Percentiles rank a stretch among this genome's conserved stretches.
phyloP scores from a whole-genome alignment of 1,140 invertebrate genomes.

The Ladona fulva region DNA sequence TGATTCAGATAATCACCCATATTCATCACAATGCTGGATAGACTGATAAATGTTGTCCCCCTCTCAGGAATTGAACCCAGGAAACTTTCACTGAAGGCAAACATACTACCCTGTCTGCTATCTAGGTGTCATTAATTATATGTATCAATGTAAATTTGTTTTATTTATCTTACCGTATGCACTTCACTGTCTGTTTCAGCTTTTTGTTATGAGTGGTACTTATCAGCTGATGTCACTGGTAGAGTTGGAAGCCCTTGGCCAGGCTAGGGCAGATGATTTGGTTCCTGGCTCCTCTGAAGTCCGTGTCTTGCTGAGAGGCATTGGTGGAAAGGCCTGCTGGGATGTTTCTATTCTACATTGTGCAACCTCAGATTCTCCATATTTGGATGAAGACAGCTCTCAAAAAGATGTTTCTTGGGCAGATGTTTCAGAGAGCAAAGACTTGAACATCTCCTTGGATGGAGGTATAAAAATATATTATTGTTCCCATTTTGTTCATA shows the following conservation, averaged over 20 bases:
- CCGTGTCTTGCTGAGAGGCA: conserved; percentile 76
- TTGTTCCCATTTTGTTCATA: too few species aligned
- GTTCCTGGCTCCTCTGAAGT: conserved; percentile 54
- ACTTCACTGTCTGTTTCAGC: conserved; percentile 38
- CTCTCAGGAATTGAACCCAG: too few species aligned
- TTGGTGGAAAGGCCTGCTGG: conserved; percentile 96
- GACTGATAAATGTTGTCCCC: too few species aligned
- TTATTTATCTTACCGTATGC: too few species aligned
- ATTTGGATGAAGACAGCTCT: neutral
- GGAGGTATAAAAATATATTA: neutral
- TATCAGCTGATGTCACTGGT: conserved; percentile 80
- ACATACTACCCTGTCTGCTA: too few species aligned
- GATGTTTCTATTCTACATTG: conserved; percentile 84
- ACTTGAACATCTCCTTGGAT: neutral
- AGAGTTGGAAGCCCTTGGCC: conserved; percentile 79
- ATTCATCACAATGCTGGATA: too few species aligned
- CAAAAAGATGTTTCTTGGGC: neutral
- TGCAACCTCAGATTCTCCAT: neutral
- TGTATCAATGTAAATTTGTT: too few species aligned
- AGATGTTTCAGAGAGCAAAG: neutral
- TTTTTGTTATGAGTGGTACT: conserved; percentile 71
- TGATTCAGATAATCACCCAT: too few species aligned
- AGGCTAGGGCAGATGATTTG: conserved; percentile 68
- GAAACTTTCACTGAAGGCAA: too few species aligned
- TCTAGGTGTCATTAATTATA: too few species aligned